These are phyloP conservation scores for Drosophila conformis DNA, from an alignment of 2,888 invertebrate species.

Conservation along the genomic window DNA sequence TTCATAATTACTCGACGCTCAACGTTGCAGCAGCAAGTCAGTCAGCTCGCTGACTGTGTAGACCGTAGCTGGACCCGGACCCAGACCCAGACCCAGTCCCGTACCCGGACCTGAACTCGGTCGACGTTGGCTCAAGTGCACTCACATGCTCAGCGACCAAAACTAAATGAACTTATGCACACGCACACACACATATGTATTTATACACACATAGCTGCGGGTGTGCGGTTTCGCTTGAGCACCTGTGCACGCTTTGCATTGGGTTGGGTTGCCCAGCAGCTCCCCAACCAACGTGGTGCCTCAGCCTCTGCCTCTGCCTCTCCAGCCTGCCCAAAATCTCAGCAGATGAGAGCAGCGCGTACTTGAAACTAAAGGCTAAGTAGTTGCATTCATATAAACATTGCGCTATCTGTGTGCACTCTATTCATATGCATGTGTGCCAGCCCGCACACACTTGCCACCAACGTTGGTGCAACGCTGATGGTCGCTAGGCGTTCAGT, in stretches of 20 bases:
- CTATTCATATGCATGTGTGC: constrained; percentile 20
- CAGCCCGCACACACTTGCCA: constrained; percentile 12
- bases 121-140: constrained; percentile 64
- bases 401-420: constrained; percentile 34
- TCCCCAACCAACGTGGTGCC: constrained; percentile 4
- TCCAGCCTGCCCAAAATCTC: neutral
- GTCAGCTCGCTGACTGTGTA: constrained; percentile 36
- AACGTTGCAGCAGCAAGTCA: constrained; percentile 56
- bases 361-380: constrained; percentile 79
- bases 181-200: constrained; percentile 19
- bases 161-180: constrained; percentile 67
- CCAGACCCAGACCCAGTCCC: constrained; percentile 11
- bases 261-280: neutral
- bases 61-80: constrained; percentile 33
- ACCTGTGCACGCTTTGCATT: constrained; percentile 61
- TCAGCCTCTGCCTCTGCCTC: no score
- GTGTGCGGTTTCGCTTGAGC: constrained; percentile 66
- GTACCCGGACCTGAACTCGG: constrained; percentile 33
- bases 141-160: constrained; percentile 75
- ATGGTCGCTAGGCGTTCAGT: constrained; percentile 3
- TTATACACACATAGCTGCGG: constrained; percentile 21
- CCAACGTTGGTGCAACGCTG: neutral
- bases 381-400: constrained; percentile 76
- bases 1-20: constrained; percentile 66
- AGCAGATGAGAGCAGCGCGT: constrained; percentile 45